Evolutionary conservation across 2,113 vertebrate species (phyloP), one percentile per base, ranked within the genome.

Genomic region (Maccullochella peelii): DNA sequence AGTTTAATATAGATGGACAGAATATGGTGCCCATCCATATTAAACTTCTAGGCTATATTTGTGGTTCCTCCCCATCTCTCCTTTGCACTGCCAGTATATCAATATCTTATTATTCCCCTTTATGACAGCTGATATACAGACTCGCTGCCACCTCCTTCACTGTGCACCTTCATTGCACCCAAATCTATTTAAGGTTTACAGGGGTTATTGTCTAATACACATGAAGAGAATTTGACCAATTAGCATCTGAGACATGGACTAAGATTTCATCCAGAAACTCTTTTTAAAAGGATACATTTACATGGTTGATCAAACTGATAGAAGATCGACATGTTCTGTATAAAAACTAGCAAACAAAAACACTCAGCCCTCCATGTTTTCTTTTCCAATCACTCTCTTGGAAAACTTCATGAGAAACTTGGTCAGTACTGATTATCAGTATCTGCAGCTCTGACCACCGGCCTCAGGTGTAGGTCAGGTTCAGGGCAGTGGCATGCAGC

Each of bases 381-480:
- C 27, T 30, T 50, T 8, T 66, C 33, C 9, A 20, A 30, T 54
- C 10, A 2, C 14, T 54, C 14, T 57, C 0, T 5, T 62, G 65
- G 71, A 55, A 52, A 66, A 65, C 23, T 1, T 73, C 9, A 8
- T 11, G 57, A 57, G 14, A 47, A 55, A 25, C 6, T 6, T 16
- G n/a, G 44, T 75, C 25, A 55, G 71, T 6, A 6, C 20, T 0
- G 52, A 1, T 33, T 33, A 27, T 58, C 12, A 40, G 69, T 54
- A 8, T 44, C 50, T 77, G 1, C 54, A 77, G 79, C 40, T 54
- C 12, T 18, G 44, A 52, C 21, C 23, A 14, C 36, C 44, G 49
- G 40, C 63, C 65, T 83, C 73, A 61, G 79, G 78, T 73, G 72
- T 76, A 23, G 84, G 80, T 88, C 75, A 87, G 25, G 66, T 77